Base-by-base conservation (phyloP, 2,888 invertebrate species). In the Drosophila macrospina region DNA sequence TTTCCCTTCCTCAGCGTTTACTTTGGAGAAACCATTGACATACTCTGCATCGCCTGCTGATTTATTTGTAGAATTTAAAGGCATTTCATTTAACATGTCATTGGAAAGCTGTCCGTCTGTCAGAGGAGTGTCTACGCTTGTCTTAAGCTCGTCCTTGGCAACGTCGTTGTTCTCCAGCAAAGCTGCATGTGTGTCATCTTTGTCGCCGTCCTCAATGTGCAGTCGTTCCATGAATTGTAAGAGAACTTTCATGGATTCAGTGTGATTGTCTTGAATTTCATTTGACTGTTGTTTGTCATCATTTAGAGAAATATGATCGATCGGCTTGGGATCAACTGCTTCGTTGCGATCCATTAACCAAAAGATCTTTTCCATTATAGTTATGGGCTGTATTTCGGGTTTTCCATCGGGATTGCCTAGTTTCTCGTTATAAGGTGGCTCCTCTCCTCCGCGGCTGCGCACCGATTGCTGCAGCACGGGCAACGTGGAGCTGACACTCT, bases 41-140 rank as follows among this genome's bases (percentile, higher is more conserved):
- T 81, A 81, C 50, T 84, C 63, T 65, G 61, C 50, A 80, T 67
- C 71, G 36, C 32, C 51, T 56, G 63, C 42, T 26, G 68, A 57
- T 81, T 81, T 81, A 81, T 81, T 81, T 28, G 47, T 7, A 10
- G 65, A 51, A 66, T 50, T 47, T 57, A 76, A 47, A 62, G 44
- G 64, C 61, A 62, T 57, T 26, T 82, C 62, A 44, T 48, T 67
- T 42, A 69, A 60, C 45, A 74, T 51, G 7, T 66, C 68, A 69
- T 62, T 64, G 13, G 52, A 48, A 24, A 16, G 34, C 13, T 57
- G 15, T 44, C 42, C 5, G n/a, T 64, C 45, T n/a, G 34, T n/a
- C 20, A 20, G n/a, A 4, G 55, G n/a, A 13, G 26, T 8, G 1
- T 65, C 55, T 5, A 10, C 20, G 6, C 24, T 51, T n/a, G 45